Evolutionary conservation across 2,797 vertebrate species (phyloP), one percentile per base, ranked within the genome.

Genomic region (Danio kyathit): DNA sequence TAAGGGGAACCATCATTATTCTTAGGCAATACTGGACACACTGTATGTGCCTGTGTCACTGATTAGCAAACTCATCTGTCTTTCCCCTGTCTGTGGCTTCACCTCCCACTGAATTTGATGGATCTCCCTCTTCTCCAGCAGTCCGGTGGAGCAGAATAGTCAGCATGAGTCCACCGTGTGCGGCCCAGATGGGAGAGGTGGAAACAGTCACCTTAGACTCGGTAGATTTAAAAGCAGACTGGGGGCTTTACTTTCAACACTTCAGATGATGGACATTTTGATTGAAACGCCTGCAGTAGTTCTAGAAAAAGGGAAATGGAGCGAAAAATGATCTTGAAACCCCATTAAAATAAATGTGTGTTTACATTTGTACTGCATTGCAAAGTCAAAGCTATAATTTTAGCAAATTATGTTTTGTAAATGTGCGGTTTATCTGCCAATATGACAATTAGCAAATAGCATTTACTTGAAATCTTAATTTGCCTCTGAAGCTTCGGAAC

Each of bases 31-130:
- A 74, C 67, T 44, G 67, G 78, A 64, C 70, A 46, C 61, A 72
- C 65, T 82, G 48, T 80, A 73, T 86, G 71, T 78, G 80, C 64
- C 71, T 59, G 41, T 82, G 71, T 81, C 77, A 78, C 81, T 84
- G 77, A 87, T 86, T 85, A 84, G 77, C 74, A 70, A 79, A 83
- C 49, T 81, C 80, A 87, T 84, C 82, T 69, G 74, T 75, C 84
- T 82, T 83, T 87, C 71, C 59, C 12, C 72, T 56, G 82, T 82
- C 80, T 76, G 59, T 74, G 80, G 19, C 52, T 80, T 77, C 65
- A 66, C 77, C 81, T 84, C 77, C 76, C 79, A 76, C 82, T 76
- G 84, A 83, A 79, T 79, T 80, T 83, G 86, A 87, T 81, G 72
- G 74, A 86, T 84, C 56, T 72, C 78, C 41, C 63, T 72, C 52